Conservation (phyloP, 1,140 invertebrate genomes). For the Yoshiicerus persimilis region DNA sequence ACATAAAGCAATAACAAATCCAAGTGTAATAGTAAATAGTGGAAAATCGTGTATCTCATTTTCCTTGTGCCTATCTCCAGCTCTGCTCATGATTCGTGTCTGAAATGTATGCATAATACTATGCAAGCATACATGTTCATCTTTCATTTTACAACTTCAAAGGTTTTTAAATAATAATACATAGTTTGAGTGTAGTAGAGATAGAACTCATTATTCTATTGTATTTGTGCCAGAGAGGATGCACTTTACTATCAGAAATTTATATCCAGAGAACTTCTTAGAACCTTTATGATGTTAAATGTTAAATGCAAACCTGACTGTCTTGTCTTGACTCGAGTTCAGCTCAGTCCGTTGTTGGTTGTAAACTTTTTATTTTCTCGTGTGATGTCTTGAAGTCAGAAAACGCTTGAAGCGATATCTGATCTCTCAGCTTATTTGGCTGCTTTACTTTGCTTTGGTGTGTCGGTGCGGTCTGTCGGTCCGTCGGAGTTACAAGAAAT, state of each 20-base stretch:
- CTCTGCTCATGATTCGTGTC: neutral
- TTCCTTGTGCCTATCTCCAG: neutral
- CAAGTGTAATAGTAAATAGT: neutral
- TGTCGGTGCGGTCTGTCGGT: neutral
- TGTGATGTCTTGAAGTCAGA: slow-evolving; percentile 12
- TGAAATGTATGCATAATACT: neutral
- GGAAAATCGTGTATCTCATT: neutral
- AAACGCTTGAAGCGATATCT: neutral
- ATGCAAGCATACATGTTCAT: neutral
- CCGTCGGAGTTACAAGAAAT: neutral
- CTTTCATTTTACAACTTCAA: neutral
- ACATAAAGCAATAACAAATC: neutral
- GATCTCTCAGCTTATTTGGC: slow-evolving; percentile 12
- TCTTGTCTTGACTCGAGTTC: neutral
- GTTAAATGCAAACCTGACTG: neutral
- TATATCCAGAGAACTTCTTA: neutral
- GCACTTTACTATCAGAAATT: too few relatives aligned
- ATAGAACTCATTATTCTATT: neutral
- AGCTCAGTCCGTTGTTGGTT: neutral
- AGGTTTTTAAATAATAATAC: neutral
- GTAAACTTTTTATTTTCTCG: slow-evolving; percentile 5
- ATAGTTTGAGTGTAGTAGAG: neutral
- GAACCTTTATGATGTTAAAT: neutral
- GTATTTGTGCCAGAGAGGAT: neutral
- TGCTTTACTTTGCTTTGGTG: neutral